phyloP scores from a whole-genome alignment of 2,888 invertebrate species.

The Nomada fucata region DNA sequence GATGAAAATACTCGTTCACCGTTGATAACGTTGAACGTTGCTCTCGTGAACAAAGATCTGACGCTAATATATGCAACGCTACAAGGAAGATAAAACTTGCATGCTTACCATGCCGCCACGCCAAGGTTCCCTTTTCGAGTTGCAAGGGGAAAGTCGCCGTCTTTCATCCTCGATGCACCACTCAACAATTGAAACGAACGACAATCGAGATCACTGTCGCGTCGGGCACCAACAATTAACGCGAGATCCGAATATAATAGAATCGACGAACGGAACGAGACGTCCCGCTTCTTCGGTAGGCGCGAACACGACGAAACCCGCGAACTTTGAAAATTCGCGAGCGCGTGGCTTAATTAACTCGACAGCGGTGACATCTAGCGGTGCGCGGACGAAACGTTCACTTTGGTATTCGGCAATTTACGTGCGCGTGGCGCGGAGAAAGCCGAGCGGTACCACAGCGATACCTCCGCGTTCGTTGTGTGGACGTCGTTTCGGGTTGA shows the following conservation, averaged over 20 bases:
- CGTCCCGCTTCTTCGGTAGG: not conserved
- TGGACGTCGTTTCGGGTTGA: constrained; percentile 73
- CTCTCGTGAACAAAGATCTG: not conserved
- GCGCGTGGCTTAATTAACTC: not conserved
- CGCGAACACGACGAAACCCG: constrained; percentile 15
- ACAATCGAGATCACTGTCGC: not conserved
- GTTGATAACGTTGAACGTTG: not conserved
- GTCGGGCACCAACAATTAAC: not conserved
- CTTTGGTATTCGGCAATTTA: constrained; percentile 53
- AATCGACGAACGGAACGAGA: constrained; percentile 7
- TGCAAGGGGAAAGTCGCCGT: not conserved
- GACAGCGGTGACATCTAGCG: constrained; percentile 64
- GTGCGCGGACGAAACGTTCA: constrained; percentile 15
- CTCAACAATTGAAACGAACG: not conserved
- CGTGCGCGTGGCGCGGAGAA: constrained; percentile 52
- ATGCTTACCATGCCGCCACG: constrained; percentile 18
- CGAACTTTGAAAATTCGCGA: constrained; percentile 51
- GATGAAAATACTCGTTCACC: not conserved
- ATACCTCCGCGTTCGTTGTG: constrained; percentile 58
- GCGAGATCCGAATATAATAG: not conserved
- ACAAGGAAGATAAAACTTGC: not conserved
- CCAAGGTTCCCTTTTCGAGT: not conserved
- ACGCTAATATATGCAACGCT: not conserved
- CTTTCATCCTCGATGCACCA: not conserved
- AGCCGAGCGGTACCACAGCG: constrained; percentile 61